Base-by-base conservation (phyloP, 2,113 vertebrate genomes). In the Delphinapterus leucas region DNA sequence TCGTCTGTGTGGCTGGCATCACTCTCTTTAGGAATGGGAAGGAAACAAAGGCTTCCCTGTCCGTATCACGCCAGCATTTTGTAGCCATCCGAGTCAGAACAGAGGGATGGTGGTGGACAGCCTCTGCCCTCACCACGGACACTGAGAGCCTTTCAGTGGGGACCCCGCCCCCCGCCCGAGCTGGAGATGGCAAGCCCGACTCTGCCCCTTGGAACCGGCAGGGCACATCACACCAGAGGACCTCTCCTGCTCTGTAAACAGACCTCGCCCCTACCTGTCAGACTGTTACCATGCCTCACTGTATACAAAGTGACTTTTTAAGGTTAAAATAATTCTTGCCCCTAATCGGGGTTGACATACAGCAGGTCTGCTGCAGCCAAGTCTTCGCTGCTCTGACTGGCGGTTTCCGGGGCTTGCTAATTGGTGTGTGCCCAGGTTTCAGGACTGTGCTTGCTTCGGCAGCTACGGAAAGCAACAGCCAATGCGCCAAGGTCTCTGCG, bases 231-330 rank as follows among this genome's bases (percentile, higher is more conserved):
- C 14, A 26, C 20, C n/a, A 28, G 33, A 76, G 23, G 2, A 0
- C 44, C 55, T 68, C 44, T 61, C 55, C 63, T 61, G 68, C 55
- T 96, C 33, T 79, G 6, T 38, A 81, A 23, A 41, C 47, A 25
- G 13, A 1, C 49, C 18, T 60, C 23, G 15, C 41, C 44, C 3
- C 20, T 36, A n/a, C 31, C 49, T 60, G 25, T 65, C 41, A 95
- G 86, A 11, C 25, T 26, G 17, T 76, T 44, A 44, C 58, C 44
- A 9, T 13, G 31, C 31, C 82, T 53, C 65, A 25, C 38, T 55
- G 61, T 47, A 89, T 63, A 28, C 25, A 36, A 44, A 91, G 41
- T 84, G 83, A 95, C 63, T 71, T 94, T 89, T 92, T 87, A 89
- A 92, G 87, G 92, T 70, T 77, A 76, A 84, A 80, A 81, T 58